These are phyloP conservation scores for Solenopsis fugax DNA, from an alignment of 1,140 invertebrate genomes.

Conservation along the genomic window DNA sequence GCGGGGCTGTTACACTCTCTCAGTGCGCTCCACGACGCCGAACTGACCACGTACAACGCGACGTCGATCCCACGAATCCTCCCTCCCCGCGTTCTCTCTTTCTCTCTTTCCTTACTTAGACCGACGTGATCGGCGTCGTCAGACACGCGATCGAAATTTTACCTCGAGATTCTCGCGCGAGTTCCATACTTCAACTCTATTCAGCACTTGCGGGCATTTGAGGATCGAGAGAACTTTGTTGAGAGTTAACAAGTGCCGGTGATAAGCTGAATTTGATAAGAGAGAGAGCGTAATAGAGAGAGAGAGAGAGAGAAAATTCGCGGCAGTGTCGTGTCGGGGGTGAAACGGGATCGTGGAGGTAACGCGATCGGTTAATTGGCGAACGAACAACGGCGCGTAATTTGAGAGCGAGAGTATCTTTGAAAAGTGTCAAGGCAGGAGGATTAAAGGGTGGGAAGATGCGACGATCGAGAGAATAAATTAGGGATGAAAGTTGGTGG, in stretches of 20 bases:
- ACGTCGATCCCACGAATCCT: constrained; percentile 32
- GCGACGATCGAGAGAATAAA: constrained; percentile 14
- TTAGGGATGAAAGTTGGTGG: constrained; percentile 28
- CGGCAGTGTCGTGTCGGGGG: constrained; percentile 37
- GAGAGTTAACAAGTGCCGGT: constrained; percentile 55
- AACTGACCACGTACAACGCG: constrained; percentile 80
- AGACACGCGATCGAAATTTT: constrained; percentile 38
- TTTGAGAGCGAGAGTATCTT: constrained; percentile 14
- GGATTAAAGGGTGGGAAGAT: constrained; percentile 36
- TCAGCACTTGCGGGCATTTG: constrained; percentile 3
- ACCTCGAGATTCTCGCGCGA: background rate
- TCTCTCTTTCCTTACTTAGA: background rate
- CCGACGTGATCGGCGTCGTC: constrained; percentile 58
- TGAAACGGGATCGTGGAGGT: constrained; percentile 36
- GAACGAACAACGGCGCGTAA: constrained; percentile 13
- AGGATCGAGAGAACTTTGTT: constrained; percentile 29
- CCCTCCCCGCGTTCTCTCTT: background rate
- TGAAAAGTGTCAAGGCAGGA: constrained; percentile 39
- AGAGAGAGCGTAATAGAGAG: background rate
- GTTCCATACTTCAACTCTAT: background rate
- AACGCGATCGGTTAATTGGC: constrained; percentile 46
- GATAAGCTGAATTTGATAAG: constrained; percentile 30
- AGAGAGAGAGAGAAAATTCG: constrained; percentile 36
- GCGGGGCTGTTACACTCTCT: constrained; percentile 81
- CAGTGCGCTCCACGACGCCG: constrained; percentile 81